Conservation (phyloP, 1,140 invertebrate genomes). For the Drosophila funebris region DNA sequence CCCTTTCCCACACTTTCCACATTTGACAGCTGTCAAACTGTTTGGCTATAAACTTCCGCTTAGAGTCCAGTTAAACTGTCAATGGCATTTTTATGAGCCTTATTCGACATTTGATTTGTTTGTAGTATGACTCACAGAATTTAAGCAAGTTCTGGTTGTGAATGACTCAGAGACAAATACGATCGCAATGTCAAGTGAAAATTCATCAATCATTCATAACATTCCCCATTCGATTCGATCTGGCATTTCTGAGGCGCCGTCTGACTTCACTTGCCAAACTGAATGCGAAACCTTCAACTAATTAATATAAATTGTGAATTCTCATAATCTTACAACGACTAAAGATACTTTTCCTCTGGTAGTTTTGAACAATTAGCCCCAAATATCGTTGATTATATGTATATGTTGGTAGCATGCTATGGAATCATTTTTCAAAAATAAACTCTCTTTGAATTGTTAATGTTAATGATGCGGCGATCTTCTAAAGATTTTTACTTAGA, state of each 20-base stretch:
- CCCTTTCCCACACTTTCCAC: neutral
- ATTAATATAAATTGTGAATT: conserved; percentile 70
- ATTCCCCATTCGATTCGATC: conserved; percentile 24
- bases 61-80: conserved; percentile 35
- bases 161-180: conserved; percentile 49
- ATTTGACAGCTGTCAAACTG: conserved; percentile 46
- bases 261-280: neutral
- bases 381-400: conserved; percentile 28
- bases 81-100: conserved; percentile 72
- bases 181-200: conserved; percentile 23
- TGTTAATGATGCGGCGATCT: conserved; percentile 48
- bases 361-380: conserved; percentile 50
- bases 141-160: neutral
- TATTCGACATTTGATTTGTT: conserved; percentile 17
- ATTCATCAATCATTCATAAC: conserved; percentile 67
- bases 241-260: conserved; percentile 3
- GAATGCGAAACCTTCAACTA: conserved; percentile 36
- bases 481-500: conserved; percentile 11
- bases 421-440: conserved; percentile 57
- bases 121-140: conserved; percentile 45
- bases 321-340: conserved; percentile 22
- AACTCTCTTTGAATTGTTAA: conserved; percentile 23
- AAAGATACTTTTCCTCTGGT: conserved; percentile 8
- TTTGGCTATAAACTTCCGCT: conserved; percentile 41
- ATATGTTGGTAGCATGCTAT: conserved; percentile 8